Conservation (phyloP, 2,797 vertebrate species). For the Trichosurus vulpecula region DNA sequence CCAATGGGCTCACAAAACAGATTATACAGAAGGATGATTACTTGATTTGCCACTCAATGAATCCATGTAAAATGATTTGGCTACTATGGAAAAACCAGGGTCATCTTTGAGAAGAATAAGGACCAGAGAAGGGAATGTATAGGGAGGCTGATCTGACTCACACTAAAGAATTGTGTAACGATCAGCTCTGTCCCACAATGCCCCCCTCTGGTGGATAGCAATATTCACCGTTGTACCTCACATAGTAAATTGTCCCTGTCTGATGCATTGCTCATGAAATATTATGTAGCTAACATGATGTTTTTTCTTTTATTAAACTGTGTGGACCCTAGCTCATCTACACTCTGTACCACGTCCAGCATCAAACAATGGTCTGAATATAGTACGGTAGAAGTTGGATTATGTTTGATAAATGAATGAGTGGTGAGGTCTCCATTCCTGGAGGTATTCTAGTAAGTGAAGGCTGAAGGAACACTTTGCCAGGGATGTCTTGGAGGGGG, state of each 20-base stretch:
- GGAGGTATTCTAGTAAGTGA: background rate
- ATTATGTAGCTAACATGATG: background rate
- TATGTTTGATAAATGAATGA: background rate
- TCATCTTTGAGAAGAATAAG: background rate
- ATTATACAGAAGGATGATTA: background rate
- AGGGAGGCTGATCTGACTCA: background rate
- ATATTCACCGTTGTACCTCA: background rate
- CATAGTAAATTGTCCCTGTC: background rate
- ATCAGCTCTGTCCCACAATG: background rate
- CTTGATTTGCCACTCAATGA: background rate
- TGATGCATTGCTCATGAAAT: background rate
- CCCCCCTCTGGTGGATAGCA: background rate
- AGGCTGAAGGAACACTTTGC: background rate
- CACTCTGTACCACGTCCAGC: background rate
- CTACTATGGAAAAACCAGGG: background rate
- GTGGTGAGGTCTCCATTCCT: background rate
- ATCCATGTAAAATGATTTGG: background rate
- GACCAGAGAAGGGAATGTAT: background rate
- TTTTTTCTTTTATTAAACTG: background rate
- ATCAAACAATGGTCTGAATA: background rate
- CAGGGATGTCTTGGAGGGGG: background rate
- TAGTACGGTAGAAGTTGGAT: background rate
- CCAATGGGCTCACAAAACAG: background rate
- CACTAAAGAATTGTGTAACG: background rate
- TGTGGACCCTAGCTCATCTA: background rate